Evolutionary conservation across 2,888 invertebrate genomes (phyloP).

Genomic region (Noctua janthina): DNA sequence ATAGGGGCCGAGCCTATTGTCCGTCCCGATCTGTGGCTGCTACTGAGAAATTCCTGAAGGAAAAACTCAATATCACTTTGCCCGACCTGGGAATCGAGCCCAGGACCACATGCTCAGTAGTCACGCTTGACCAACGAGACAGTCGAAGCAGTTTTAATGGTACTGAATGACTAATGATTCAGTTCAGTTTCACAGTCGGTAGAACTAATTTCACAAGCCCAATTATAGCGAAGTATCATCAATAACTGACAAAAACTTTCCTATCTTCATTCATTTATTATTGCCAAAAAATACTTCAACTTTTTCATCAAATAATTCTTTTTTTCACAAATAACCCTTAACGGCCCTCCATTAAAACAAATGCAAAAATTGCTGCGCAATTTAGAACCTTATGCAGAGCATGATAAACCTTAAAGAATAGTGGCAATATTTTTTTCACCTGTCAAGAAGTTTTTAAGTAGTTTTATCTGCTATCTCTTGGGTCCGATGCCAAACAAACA

Average conservation of each 20-base stretch:
- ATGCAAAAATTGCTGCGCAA: constrained; percentile 11
- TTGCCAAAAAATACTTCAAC: not conserved
- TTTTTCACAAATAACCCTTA: not conserved
- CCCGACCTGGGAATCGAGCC: no score
- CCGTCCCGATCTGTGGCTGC: no score
- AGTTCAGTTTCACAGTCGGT: not conserved
- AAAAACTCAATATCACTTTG: no score
- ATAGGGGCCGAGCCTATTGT: no score
- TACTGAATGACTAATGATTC: not conserved
- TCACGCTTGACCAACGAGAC: no score
- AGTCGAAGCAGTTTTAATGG: no score
- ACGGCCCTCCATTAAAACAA: not conserved
- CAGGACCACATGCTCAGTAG: no score
- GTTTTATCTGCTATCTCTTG: constrained; percentile 38
- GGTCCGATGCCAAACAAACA: constrained; percentile 56
- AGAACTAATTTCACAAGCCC: not conserved
- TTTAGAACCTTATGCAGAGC: constrained; percentile 17
- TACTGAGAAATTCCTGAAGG: no score
- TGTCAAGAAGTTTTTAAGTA: constrained; percentile 58
- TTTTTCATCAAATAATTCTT: not conserved
- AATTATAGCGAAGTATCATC: not conserved
- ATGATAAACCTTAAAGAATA: not conserved
- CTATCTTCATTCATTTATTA: not conserved
- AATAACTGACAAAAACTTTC: not conserved
- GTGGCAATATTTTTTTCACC: constrained; percentile 32